These are phyloP conservation scores for Laticauda laticaudata DNA, from an alignment of 2,113 vertebrate species.

Conservation along the genomic window DNA sequence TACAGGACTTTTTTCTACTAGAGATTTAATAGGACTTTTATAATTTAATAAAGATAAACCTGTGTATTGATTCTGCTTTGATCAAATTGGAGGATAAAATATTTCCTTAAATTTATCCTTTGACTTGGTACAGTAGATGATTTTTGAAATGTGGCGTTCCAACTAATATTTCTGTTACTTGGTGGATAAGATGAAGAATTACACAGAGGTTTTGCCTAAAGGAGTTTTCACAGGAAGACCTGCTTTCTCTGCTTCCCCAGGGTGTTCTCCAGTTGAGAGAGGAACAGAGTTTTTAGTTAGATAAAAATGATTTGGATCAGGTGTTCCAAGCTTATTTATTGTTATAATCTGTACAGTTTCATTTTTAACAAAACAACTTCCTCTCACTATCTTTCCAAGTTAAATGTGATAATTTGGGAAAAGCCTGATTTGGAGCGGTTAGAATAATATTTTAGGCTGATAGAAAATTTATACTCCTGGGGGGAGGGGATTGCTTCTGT, in stretches of 20 bases:
- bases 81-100: not conserved
- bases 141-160: not conserved
- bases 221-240: not conserved
- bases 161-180: not conserved
- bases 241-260: not conserved
- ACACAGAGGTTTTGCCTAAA: not conserved
- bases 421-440: not conserved
- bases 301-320: not conserved
- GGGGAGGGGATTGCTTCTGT: not conserved
- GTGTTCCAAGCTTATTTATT: not conserved
- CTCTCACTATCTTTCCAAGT: not conserved
- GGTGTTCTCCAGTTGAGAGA: not conserved
- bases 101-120: not conserved
- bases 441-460: slow-evolving; percentile 1
- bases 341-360: not conserved
- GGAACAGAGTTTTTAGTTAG: not conserved
- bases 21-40: not conserved
- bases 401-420: not conserved
- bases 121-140: not conserved
- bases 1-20: not conserved
- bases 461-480: not conserved
- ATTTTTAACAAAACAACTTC: not conserved
- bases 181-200: not conserved
- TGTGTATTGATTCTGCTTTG: not conserved
- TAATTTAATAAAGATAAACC: not conserved